Conservation (phyloP, 1,140 invertebrate species). For the Drosophila lacertosa region DNA sequence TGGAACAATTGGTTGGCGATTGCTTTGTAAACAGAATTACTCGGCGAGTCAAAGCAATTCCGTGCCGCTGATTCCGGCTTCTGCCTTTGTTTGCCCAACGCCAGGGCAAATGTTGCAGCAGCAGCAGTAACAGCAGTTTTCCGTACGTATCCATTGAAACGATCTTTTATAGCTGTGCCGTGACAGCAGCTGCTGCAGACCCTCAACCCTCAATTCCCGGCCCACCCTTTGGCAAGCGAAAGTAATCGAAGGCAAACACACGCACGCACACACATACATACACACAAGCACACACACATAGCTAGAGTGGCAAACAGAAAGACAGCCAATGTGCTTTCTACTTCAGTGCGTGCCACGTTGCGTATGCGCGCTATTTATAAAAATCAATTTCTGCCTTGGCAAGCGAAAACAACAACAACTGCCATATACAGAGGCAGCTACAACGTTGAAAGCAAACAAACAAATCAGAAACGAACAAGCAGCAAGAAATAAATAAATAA, state of each 20-base stretch:
- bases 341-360: slow-evolving; percentile 78
- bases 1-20: slow-evolving; percentile 19
- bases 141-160: slow-evolving; percentile 26
- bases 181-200: slow-evolving; percentile 36
- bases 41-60: slow-evolving; percentile 13
- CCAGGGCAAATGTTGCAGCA: slow-evolving; percentile 8
- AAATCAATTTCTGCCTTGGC: slow-evolving; percentile 81
- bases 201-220: too few relatives aligned
- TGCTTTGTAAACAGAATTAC: slow-evolving; percentile 22
- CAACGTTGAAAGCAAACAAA: slow-evolving; percentile 46
- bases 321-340: slow-evolving; percentile 60
- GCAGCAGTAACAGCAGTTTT: background rate
- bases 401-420: slow-evolving; percentile 27
- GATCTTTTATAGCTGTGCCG: slow-evolving; percentile 37
- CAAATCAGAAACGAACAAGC: slow-evolving; percentile 53
- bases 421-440: slow-evolving; percentile 28
- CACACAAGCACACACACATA: slow-evolving; percentile 38
- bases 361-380: slow-evolving; percentile 81
- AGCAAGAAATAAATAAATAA: slow-evolving; percentile 70
- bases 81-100: background rate
- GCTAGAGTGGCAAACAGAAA: slow-evolving; percentile 20
- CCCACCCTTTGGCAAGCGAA: slow-evolving; percentile 12
- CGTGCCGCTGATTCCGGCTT: slow-evolving; percentile 15
- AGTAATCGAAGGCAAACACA: slow-evolving; percentile 5
- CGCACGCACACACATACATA: slow-evolving; percentile 18